These are phyloP conservation scores for Philonicus albiceps DNA, from an alignment of 2,888 invertebrate species.

Conservation along the genomic window DNA sequence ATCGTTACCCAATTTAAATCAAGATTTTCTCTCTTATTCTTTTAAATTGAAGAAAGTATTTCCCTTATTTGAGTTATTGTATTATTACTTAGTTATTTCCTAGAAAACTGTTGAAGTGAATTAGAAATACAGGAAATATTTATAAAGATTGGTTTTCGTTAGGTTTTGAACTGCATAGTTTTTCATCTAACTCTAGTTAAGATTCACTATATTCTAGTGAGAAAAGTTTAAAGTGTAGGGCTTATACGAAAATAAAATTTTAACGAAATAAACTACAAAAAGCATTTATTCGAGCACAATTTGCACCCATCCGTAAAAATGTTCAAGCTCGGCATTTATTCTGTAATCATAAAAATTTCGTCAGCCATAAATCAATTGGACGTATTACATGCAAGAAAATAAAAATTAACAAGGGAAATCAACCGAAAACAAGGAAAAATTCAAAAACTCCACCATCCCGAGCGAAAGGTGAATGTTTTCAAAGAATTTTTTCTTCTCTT, in stretches of 20 bases:
- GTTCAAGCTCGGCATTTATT: neutral
- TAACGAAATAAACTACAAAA: neutral
- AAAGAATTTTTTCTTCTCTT: slow-evolving; percentile 30
- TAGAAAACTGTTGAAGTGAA: too few relatives aligned
- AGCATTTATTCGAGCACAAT: neutral
- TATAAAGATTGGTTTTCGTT: too few relatives aligned
- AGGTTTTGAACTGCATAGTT: too few relatives aligned
- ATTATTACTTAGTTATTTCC: too few relatives aligned
- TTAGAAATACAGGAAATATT: too few relatives aligned
- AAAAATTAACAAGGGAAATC: slow-evolving; percentile 24
- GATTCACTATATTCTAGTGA: too few relatives aligned
- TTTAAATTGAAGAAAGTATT: too few relatives aligned
- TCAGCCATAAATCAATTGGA: slow-evolving; percentile 24
- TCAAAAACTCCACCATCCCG: neutral
- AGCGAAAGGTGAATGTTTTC: neutral
- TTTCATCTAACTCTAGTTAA: too few relatives aligned
- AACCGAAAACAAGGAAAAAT: slow-evolving; percentile 12
- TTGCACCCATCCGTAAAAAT: neutral
- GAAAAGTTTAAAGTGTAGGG: too few relatives aligned
- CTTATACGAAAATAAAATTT: neutral
- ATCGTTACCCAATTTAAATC: too few relatives aligned
- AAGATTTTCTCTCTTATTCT: too few relatives aligned
- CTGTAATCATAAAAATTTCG: slow-evolving; percentile 12
- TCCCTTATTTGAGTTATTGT: too few relatives aligned
- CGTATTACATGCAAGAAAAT: neutral